Conservation (phyloP, 2,888 invertebrate species). For the Magallana nippona region DNA sequence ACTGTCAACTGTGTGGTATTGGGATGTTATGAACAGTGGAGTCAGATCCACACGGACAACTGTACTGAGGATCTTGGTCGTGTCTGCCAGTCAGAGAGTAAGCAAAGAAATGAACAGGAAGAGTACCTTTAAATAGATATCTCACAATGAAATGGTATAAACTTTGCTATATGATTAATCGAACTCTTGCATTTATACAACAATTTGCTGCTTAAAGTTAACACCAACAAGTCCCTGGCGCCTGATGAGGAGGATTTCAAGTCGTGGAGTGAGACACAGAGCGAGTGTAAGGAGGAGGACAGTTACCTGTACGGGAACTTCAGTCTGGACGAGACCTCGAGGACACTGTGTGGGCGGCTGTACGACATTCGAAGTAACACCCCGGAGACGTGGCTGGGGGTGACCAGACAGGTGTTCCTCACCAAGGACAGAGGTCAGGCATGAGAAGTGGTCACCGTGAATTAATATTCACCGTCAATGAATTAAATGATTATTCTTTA, state of each 20-base stretch:
- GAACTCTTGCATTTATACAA: no score
- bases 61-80: conserved; percentile 17
- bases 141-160: no score
- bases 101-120: neutral
- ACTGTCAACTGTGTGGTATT: conserved; percentile 9
- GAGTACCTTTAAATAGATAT: neutral
- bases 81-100: neutral
- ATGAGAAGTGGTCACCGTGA: no score
- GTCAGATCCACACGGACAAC: conserved; percentile 8
- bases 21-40: neutral
- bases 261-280: neutral
- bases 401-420: neutral
- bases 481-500: no score
- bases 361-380: neutral
- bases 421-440: conserved; percentile 5
- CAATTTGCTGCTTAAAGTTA: neutral
- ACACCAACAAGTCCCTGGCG: neutral
- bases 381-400: conserved; percentile 14
- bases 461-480: no score
- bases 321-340: neutral
- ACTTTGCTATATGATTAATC: no score
- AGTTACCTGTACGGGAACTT: neutral
- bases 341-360: neutral
- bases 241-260: conserved; percentile 11
- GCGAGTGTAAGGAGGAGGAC: neutral